A percentile compares a stretch with the other conserved stretches of the same genome.
phyloP scores from a whole-genome alignment of 1,140 invertebrate species.

The Drosophila tristis region DNA sequence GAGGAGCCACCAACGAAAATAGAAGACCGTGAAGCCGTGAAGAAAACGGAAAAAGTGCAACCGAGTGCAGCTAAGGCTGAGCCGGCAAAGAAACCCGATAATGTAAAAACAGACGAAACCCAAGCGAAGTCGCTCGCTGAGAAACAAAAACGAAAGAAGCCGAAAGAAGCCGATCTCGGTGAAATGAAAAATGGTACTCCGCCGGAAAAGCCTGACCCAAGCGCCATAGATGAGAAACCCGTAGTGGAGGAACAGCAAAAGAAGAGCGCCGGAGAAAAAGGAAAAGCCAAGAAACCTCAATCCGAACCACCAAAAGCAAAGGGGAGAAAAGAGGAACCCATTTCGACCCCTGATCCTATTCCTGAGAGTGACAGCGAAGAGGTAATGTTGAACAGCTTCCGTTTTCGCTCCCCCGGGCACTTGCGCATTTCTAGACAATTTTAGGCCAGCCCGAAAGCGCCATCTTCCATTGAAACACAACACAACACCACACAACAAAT shows the following conservation, averaged over 20 bases:
- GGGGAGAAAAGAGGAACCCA: neutral
- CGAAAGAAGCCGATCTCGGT: slow-evolving; percentile 22
- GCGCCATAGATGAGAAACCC: slow-evolving; percentile 12
- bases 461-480: too few relatives aligned
- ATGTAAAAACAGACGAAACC: slow-evolving; percentile 33
- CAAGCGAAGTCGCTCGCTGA: slow-evolving; percentile 5
- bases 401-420: too few relatives aligned
- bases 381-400: too few relatives aligned
- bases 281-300: slow-evolving; percentile 6
- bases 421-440: too few relatives aligned
- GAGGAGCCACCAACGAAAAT: neutral
- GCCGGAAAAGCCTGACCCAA: slow-evolving; percentile 32
- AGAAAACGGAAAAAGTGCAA: slow-evolving; percentile 29
- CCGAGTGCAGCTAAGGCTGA: slow-evolving; percentile 16
- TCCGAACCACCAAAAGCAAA: neutral
- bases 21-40: slow-evolving; percentile 11
- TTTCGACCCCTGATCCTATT: too few relatives aligned
- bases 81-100: slow-evolving; percentile 33
- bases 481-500: too few relatives aligned
- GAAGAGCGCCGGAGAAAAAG: slow-evolving; percentile 14
- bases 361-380: too few relatives aligned
- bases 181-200: too few relatives aligned
- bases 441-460: too few relatives aligned
- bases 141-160: slow-evolving; percentile 13
- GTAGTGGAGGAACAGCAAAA: slow-evolving; percentile 14